Conservation (phyloP, 2,113 vertebrate species). For the Mormoops blainvillei region DNA sequence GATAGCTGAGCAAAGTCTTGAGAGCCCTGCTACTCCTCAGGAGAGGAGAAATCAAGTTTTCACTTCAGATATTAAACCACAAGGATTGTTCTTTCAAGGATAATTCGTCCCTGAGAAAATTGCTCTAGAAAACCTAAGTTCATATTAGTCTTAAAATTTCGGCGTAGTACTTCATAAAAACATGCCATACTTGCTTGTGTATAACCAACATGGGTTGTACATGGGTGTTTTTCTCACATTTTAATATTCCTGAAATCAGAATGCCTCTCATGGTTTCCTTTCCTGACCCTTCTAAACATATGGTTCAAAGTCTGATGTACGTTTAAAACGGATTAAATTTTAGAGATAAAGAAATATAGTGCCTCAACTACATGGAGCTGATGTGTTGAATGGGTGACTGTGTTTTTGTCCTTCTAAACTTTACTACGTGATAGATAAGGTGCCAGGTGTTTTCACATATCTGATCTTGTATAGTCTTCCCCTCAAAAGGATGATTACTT, state of each 20-base stretch:
- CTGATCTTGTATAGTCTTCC: background rate
- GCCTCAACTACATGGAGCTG: background rate
- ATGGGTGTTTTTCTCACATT: background rate
- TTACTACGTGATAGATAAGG: background rate
- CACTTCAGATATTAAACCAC: conserved; percentile 18
- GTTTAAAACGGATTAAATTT: background rate
- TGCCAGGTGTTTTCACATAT: background rate
- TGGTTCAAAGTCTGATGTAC: background rate
- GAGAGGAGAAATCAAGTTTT: conserved; percentile 38
- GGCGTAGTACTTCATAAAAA: conserved; percentile 27
- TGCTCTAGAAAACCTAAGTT: background rate
- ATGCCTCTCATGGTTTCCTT: background rate
- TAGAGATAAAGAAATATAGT: background rate
- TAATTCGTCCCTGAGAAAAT: conserved; percentile 52
- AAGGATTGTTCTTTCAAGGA: conserved; percentile 47
- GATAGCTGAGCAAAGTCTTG: background rate
- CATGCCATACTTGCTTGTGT: background rate
- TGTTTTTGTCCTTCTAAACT: background rate
- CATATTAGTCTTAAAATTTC: background rate
- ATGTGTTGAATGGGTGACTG: background rate
- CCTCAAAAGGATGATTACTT: background rate
- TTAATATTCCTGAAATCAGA: background rate
- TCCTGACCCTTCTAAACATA: background rate
- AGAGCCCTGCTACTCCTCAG: background rate
- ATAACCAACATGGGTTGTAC: background rate